Evolutionary conservation across 1,140 invertebrate species (phyloP).

Genomic region (Trachelipus rathkii): DNA sequence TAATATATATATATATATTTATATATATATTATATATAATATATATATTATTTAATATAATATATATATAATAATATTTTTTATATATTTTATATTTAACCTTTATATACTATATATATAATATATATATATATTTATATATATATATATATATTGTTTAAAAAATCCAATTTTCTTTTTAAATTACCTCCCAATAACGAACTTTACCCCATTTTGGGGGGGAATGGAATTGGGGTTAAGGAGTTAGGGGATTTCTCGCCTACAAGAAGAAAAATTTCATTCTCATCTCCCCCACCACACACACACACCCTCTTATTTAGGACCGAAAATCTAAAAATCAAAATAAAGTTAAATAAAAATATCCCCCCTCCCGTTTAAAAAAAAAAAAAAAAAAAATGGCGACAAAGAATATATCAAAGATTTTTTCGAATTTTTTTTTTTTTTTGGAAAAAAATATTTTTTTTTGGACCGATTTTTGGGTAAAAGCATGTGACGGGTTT

Average conservation of each 20-base stretch:
- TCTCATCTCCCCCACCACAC: background rate
- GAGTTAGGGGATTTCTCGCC: too few species aligned
- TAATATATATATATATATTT: too few species aligned
- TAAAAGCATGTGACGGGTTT: too few species aligned
- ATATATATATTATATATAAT: too few species aligned
- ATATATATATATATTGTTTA: conserved; percentile 16
- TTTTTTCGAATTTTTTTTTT: background rate
- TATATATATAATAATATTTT: conserved; percentile 7
- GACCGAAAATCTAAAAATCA: background rate
- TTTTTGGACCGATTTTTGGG: too few species aligned
- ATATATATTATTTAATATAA: too few species aligned
- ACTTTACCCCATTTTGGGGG: too few species aligned
- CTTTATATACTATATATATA: conserved; percentile 18
- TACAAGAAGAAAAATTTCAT: background rate
- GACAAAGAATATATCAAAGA: conserved; percentile 11
- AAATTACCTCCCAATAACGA: too few species aligned
- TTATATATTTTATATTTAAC: too few species aligned
- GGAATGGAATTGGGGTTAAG: too few species aligned
- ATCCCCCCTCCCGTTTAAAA: conserved; percentile 10
- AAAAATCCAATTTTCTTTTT: background rate
- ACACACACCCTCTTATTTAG: background rate
- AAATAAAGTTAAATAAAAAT: too few species aligned
- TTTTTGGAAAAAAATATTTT: too few species aligned
- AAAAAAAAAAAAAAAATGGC: conserved; percentile 21
- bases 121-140: conserved; percentile 28